These are phyloP conservation scores for Petrophora chlorosata DNA, from an alignment of 2,888 invertebrate species.

Conservation along the genomic window DNA sequence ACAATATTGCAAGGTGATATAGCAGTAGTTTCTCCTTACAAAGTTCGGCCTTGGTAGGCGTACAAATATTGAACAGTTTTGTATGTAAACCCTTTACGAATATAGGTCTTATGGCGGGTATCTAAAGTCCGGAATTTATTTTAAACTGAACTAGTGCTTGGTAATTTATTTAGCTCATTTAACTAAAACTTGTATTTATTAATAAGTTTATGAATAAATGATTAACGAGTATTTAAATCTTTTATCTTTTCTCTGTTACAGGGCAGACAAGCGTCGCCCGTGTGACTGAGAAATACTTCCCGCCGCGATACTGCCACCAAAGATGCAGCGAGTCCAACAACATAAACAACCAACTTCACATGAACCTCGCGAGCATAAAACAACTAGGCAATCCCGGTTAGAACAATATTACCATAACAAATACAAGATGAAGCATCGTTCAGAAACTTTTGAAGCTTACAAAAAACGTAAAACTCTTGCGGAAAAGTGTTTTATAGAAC, in stretches of 20 bases:
- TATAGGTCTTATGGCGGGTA: too few species aligned
- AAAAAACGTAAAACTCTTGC: neutral
- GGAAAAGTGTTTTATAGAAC: neutral
- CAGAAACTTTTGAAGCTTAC: neutral
- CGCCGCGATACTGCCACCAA: neutral
- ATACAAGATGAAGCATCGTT: neutral
- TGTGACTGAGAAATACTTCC: neutral
- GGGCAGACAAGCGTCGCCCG: neutral
- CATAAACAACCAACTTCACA: neutral
- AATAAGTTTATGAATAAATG: too few species aligned
- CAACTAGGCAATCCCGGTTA: neutral
- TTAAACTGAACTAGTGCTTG: too few species aligned
- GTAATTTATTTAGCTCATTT: too few species aligned
- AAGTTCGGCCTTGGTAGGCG: too few species aligned
- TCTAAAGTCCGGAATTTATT: too few species aligned
- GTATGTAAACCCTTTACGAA: too few species aligned
- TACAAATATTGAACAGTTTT: too few species aligned
- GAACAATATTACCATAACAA: neutral
- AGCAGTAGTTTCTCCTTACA: too few species aligned
- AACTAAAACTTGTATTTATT: too few species aligned
- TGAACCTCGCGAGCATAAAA: neutral
- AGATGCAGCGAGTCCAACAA: neutral
- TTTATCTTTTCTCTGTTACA: neutral
- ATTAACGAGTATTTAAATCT: too few species aligned
- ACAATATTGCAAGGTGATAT: too few species aligned